Evolutionary conservation across 2,113 vertebrate species (phyloP).

Genomic region (Narcine bancroftii): DNA sequence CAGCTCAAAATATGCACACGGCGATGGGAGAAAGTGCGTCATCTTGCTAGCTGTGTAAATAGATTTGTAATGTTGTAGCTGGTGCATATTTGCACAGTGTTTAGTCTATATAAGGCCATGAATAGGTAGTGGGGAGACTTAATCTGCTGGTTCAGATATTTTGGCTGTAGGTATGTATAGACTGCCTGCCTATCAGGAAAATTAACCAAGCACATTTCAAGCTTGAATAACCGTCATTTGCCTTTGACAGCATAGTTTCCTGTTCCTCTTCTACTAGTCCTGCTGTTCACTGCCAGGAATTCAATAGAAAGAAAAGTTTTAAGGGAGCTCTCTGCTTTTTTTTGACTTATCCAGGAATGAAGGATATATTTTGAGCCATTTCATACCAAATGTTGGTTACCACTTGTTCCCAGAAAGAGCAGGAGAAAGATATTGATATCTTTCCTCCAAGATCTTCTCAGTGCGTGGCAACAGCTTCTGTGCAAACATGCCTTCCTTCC

Average conservation of each 20-base stretch:
- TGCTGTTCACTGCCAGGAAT: background rate
- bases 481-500: too few species aligned
- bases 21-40: conserved; percentile 23
- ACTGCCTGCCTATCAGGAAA: background rate
- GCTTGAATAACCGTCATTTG: background rate
- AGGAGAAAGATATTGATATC: conserved; percentile 12
- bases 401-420: background rate
- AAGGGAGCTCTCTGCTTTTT: background rate
- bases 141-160: background rate
- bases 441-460: background rate
- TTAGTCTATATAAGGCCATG: conserved; percentile 31
- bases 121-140: background rate
- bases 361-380: background rate
- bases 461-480: background rate
- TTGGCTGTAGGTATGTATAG: background rate
- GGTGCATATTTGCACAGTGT: conserved; percentile 32
- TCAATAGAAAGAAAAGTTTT: background rate
- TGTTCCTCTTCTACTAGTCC: background rate
- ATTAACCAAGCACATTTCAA: background rate
- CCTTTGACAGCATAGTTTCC: background rate
- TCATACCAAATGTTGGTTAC: background rate
- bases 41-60: conserved; percentile 19
- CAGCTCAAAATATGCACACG: background rate
- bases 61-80: conserved; percentile 30
- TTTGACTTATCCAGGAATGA: background rate